Evolutionary conservation across 1,140 invertebrate species (phyloP), one percentile per base, ranked within the genome.

Genomic region (Brachionus paranguensis): DNA sequence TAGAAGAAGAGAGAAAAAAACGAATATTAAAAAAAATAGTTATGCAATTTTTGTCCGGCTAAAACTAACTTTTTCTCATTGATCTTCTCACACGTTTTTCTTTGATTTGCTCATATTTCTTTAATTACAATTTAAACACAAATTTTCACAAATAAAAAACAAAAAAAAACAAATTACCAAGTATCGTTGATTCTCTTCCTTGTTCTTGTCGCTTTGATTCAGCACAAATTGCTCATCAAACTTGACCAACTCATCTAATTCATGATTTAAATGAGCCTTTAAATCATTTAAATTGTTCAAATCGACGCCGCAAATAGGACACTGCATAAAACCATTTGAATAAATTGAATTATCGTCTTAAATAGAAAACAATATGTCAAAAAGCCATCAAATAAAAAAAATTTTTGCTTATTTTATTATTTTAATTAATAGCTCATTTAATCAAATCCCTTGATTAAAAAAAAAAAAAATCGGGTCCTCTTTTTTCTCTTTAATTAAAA

Each of bases 271-370:
- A 72, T 72, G 68, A 20, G 37, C 17, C 20, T 43, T 72, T 41
- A 72, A 72, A 41, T 72, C 68, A 20, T 72, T 72, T 72, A 17
- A 45, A 43, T 43, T 72, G 41, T 20, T 72, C 10, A 72, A 17
- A 24, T 72, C 68, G 10, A 72, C 12, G n/a, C 68, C 29, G 37
- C 68, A 72, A 20, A 72, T 72, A 20, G 68, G 37, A 72, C 68
- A 72, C 41, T 72, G 68, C 29, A 72, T 72, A 20, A 43, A 72
- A 43, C 68, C 68, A 72, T 72, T 72, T 72, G 68, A 72, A 72
- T 72, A 72, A 41, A 43, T 72, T 72, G 68, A 72, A 72, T 41
- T 43, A n/a, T 72, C 68, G 68, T 72, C 68, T 72, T 41, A 43
- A 68, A 68, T 24, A 14, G 5, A 72, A 41, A 72, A 72, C 33